Conservation (phyloP, 2,113 vertebrate genomes). For the Thryonomys swinderianus region DNA sequence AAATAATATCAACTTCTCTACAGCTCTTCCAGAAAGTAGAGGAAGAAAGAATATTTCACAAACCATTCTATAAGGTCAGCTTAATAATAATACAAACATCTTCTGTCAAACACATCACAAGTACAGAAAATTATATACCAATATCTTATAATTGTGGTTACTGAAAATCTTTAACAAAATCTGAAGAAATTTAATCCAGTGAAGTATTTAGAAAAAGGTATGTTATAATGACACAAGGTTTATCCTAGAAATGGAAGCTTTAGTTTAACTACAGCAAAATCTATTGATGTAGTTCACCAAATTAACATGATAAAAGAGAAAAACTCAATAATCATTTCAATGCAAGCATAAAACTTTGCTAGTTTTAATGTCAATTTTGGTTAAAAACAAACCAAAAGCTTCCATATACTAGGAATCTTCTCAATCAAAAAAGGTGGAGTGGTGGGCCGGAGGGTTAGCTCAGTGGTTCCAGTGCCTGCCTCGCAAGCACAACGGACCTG, state of each 20-base stretch:
- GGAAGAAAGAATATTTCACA: background rate
- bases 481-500: too few relatives aligned
- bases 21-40: background rate
- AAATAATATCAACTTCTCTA: background rate
- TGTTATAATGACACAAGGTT: background rate
- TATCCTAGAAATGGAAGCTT: background rate
- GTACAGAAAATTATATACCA: background rate
- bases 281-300: background rate
- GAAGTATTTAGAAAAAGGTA: background rate
- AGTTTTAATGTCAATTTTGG: background rate
- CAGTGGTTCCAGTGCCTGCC: too few relatives aligned
- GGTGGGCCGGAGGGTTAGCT: too few relatives aligned
- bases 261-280: slow-evolving; percentile 37
- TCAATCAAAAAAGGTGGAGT: background rate
- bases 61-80: background rate
- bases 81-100: background rate
- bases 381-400: background rate
- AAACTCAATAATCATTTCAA: slow-evolving; percentile 6
- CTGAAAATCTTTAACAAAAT: slow-evolving; percentile 19
- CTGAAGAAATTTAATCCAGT: background rate
- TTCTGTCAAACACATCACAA: background rate
- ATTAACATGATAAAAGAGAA: background rate
- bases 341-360: background rate
- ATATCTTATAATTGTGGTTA: background rate
- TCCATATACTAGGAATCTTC: background rate